Evolutionary conservation across 1,140 invertebrate genomes (phyloP).

Genomic region (Globodera ellingtonae): DNA sequence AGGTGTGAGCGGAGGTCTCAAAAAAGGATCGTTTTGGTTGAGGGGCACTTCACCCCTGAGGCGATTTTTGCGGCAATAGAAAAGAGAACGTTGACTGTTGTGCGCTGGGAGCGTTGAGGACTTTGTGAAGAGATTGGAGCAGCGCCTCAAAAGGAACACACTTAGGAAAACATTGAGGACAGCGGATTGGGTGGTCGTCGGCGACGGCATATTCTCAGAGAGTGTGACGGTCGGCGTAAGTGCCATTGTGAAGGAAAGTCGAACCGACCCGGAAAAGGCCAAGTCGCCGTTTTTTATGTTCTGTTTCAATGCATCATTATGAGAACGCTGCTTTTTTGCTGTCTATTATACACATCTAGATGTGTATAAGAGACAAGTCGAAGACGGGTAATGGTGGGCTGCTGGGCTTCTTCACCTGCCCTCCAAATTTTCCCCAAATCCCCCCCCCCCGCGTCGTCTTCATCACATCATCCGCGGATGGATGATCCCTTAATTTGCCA

Average conservation of each 20-base stretch:
- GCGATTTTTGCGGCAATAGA: conserved; percentile 3
- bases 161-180: conserved; percentile 5
- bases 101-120: not conserved
- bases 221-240: not conserved
- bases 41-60: conserved; percentile 10
- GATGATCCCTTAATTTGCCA: conserved; percentile 11
- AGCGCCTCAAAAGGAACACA: conserved; percentile 5
- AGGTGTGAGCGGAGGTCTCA: not conserved
- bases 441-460: not conserved
- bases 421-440: not conserved
- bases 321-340: not conserved
- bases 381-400: not conserved
- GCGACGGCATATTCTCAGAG: not conserved
- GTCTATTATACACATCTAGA: too few species aligned
- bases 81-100: not conserved
- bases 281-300: not conserved
- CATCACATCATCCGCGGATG: not conserved
- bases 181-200: not conserved
- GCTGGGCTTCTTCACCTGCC: not conserved
- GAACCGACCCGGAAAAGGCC: not conserved
- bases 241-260: conserved; percentile 7
- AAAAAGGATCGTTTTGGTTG: not conserved
- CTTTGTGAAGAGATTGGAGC: not conserved
- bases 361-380: too few species aligned
- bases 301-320: not conserved